Conservation (phyloP, 2,113 vertebrate genomes). For the Oxyruncus cristatus region DNA sequence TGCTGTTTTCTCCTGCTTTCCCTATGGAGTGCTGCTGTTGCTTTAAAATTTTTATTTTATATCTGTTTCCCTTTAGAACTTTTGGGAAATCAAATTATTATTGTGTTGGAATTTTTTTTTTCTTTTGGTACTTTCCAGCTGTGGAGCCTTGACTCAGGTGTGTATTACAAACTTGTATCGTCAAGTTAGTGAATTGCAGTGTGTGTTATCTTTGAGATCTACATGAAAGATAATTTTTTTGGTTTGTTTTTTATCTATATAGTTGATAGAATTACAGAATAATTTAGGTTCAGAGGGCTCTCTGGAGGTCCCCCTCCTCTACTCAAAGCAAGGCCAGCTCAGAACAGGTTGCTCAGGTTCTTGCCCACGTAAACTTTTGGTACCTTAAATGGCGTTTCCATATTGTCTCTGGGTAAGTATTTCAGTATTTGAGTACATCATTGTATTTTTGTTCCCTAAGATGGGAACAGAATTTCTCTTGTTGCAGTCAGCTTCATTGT, state of each 20-base stretch:
- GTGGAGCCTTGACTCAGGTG: neutral
- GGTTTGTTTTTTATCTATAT: neutral
- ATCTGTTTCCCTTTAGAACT: neutral
- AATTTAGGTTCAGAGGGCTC: neutral
- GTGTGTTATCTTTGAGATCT: fast-evolving
- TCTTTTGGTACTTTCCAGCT: neutral
- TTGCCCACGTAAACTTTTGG: neutral
- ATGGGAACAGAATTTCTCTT: neutral
- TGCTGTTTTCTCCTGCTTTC: neutral
- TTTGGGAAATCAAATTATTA: neutral
- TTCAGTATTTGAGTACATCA: neutral
- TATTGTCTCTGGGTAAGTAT: fast-evolving
- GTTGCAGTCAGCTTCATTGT: neutral
- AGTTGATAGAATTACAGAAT: neutral
- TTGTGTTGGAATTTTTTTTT: neutral
- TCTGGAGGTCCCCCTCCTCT: neutral
- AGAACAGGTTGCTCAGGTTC: neutral
- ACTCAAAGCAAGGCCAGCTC: neutral
- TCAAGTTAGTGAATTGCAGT: neutral
- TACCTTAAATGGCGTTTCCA: neutral
- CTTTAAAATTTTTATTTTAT: neutral
- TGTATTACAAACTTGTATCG: neutral
- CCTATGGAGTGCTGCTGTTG: neutral
- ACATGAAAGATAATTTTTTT: neutral
- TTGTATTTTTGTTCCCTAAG: neutral